These are phyloP conservation scores for Folsomia manolachei DNA, from an alignment of 2,888 invertebrate species.

Conservation along the genomic window DNA sequence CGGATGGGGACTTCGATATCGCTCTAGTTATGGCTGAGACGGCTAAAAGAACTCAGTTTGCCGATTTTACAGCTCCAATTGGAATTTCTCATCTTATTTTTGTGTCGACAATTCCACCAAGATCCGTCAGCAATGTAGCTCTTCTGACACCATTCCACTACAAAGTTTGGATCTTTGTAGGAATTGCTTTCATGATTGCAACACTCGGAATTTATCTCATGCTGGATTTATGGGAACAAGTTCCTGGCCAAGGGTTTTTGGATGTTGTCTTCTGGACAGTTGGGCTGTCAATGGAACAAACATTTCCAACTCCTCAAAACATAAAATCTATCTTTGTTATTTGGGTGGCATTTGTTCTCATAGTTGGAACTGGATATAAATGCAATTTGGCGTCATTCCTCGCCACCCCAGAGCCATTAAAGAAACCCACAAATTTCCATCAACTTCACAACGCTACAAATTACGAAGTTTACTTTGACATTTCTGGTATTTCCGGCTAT, in stretches of 20 bases:
- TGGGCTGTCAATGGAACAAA: conserved; percentile 27
- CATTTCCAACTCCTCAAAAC: conserved; percentile 15
- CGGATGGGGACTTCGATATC: not conserved
- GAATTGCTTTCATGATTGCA: conserved; percentile 15
- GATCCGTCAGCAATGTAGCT: conserved; percentile 17
- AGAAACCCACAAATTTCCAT: conserved; percentile 32
- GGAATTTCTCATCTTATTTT: conserved; percentile 26
- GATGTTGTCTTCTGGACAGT: conserved; percentile 12
- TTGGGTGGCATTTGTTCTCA: conserved; percentile 33
- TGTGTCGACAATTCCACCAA: conserved; percentile 21
- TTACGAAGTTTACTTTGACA: conserved; percentile 36
- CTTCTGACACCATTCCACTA: conserved; percentile 26
- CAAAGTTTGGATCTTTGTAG: conserved; percentile 25
- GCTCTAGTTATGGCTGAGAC: not conserved
- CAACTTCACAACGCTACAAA: conserved; percentile 19
- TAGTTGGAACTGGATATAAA: conserved; percentile 39
- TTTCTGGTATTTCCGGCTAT: conserved; percentile 34
- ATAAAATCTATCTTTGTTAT: conserved; percentile 23
- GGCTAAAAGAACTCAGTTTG: not conserved
- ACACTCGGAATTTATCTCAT: not conserved
- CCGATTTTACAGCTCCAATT: conserved; percentile 28
- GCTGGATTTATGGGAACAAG: not conserved
- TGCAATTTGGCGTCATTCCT: conserved; percentile 38
- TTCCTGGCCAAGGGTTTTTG: not conserved
- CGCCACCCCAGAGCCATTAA: conserved; percentile 29